Evolutionary conservation across 2,888 invertebrate genomes (phyloP), one percentile per base, ranked within the genome.

Genomic region (Drosophila acutilabella): DNA sequence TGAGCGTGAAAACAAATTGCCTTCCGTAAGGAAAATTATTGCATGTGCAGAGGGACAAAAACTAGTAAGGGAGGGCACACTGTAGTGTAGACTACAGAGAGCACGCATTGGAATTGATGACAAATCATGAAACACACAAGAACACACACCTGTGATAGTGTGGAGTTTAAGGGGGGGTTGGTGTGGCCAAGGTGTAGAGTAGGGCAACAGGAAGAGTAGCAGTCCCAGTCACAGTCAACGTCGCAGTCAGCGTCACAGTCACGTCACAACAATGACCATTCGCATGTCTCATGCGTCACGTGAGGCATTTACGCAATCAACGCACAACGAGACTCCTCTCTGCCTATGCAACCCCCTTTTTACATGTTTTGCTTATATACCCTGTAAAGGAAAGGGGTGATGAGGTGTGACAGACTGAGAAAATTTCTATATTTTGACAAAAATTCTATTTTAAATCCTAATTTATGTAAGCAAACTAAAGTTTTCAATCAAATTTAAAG

Each of bases 1-100:
- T 84, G 85, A 71, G 67, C 73, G 82, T 81, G 86, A 80, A 72
- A 80, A 88, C 88, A 85, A 83, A 88, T 82, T 82, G 77, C 71
- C 66, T 74, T 67, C 76, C 82, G 71, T 81, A 85, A 64, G 83
- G 78, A 53, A 85, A 88, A 85, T 85, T 74, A 88, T 88, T 82
- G 80, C 74, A 61, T 66, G 44, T 64, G 65, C 45, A 67, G 59
- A 33, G 23, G 23, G 62, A 48, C 69, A 81, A 57, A 60, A 76
- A 73, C 44, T 30, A 20, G 8, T 16, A 41, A 33, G 48, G 10
- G 38, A 50, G 56, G 30, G 16, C 38, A 38, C n/a, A 42, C 11
- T 30, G 36, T 33, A 45, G 20, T 52, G 42, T 16, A 18, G 52
- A 6, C 38, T 20, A 36, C 36, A 38, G 36, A 36, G 71, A 45